Conservation (phyloP, 2,797 vertebrate genomes). For the Dendrocincla tyrannina region DNA sequence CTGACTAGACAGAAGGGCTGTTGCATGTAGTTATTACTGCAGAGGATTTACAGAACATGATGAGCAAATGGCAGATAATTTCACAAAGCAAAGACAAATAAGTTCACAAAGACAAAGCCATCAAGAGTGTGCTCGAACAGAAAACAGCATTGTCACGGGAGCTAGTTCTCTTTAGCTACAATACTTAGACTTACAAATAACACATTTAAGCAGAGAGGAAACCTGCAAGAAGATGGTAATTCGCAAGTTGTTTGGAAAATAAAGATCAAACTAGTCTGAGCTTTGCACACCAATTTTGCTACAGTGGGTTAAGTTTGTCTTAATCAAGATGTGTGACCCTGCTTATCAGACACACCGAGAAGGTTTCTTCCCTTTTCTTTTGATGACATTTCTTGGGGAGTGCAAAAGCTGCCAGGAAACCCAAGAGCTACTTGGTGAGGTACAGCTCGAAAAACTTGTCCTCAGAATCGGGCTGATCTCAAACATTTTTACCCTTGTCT, state of each 20-base stretch:
- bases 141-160: not conserved
- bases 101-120: conserved; percentile 4
- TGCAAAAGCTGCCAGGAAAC: not conserved
- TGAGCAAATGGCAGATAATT: conserved; percentile 24
- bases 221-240: not conserved
- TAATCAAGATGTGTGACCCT: not conserved
- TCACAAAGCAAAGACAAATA: conserved; percentile 45
- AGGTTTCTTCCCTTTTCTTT: not conserved
- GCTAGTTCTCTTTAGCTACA: not conserved
- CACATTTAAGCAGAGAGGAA: not conserved
- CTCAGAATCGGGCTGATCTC: not conserved
- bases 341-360: not conserved
- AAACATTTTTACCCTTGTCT: not conserved
- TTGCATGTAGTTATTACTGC: conserved; percentile 37
- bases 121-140: not conserved
- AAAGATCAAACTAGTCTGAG: not conserved
- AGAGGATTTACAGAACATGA: conserved; percentile 11
- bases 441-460: not conserved
- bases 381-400: not conserved
- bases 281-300: not conserved
- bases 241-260: not conserved
- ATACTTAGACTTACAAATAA: not conserved
- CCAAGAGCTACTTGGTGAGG: not conserved
- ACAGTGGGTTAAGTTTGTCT: not conserved
- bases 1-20: conserved; percentile 50